Percentiles rank a stretch among this genome's conserved stretches.
Conservation (phyloP, 1,140 invertebrate genomes). For the Penaeus indicus region DNA sequence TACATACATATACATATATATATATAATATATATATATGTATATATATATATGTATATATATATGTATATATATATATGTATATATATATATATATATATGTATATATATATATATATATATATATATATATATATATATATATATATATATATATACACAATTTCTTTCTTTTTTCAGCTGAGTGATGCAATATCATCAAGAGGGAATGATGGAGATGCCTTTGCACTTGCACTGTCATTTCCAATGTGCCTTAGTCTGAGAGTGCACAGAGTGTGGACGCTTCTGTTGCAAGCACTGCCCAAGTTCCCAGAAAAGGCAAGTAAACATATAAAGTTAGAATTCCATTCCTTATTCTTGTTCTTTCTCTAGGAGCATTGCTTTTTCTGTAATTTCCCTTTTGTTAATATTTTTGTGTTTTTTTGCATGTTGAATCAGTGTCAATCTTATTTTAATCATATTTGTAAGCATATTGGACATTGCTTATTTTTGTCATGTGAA, state of each 20-base stretch:
- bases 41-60: no score
- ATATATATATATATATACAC: slow-evolving; percentile 37
- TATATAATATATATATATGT: no score
- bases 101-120: no score
- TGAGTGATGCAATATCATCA: slow-evolving; percentile 36
- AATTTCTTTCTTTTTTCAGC: slow-evolving; percentile 62
- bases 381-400: neutral
- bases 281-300: slow-evolving; percentile 35
- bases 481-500: no score
- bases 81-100: no score
- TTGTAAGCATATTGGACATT: no score
- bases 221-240: slow-evolving; percentile 43
- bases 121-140: no score
- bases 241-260: slow-evolving; percentile 37
- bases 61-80: no score
- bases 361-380: no score
- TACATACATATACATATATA: neutral
- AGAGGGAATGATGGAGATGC: slow-evolving; percentile 47
- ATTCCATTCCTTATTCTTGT: neutral
- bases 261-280: slow-evolving; percentile 51
- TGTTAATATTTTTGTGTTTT: no score
- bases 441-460: no score
- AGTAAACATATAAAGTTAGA: neutral
- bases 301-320: slow-evolving; percentile 42
- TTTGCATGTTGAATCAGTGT: no score